Base-by-base conservation (phyloP, 2,888 invertebrate genomes). In the Acrocera orbiculus region DNA sequence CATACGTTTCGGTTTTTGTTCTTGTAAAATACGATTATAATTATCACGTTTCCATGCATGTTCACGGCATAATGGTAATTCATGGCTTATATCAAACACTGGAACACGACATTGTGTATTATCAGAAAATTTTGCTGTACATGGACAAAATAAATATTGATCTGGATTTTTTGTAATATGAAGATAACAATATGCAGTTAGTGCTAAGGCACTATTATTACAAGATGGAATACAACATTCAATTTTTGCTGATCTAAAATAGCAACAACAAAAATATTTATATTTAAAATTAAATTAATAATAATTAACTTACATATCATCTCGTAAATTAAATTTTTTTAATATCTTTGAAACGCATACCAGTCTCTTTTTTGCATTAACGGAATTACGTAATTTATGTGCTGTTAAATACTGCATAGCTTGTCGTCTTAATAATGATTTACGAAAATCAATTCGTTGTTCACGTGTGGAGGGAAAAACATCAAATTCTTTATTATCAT, bases 141-240 rank as follows among this genome's bases (percentile, higher is more conserved):
- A 83, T 47, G 77, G 75, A 52, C 73, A 73, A 58, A 78, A 83
- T 41, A 86, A 61, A 44, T 78, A 69, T 61, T 92, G 90, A 47
- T 85, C 82, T 8, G 75, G 69, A 54, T 86, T 85, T 41, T 74
- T 67, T 62, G 85, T 81, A 46, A 90, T 81, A 63, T 92, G 92
- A 40, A 73, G 61, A 24, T 77, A 66, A 56, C 90, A 92, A 54
- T 86, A 78, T 38, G 80, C 73, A 1, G 82, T 76, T 47, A 58
- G 48, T 37, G 53, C 56, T 5, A 61, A 40, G 3, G 56, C 52
- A n/a, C 48, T 47, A 34, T 51, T 48, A 32, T 41, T 44, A 38
- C 61, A 61, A 27, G 42, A 46, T 19, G 44, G 37, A 29, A 52
- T 42, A 33, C 50, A 42, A 32, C 59, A 60, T 14, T 48, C 50